phyloP scores from a whole-genome alignment of 1,140 invertebrate species.

The Heliconius hewitsoni region DNA sequence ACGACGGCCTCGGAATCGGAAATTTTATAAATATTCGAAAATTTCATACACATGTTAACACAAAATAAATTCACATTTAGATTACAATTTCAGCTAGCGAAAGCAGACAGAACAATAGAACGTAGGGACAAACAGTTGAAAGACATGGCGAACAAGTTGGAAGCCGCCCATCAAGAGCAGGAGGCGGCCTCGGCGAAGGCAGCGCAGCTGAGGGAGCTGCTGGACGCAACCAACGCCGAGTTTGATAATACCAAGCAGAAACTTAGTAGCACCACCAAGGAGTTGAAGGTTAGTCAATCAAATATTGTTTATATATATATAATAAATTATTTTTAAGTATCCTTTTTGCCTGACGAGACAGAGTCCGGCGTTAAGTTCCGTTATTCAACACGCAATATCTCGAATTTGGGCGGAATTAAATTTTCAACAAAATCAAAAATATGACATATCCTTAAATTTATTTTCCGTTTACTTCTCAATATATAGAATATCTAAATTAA shows the following conservation, averaged over 20 bases:
- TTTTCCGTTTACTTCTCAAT: too few species aligned
- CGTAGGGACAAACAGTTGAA: conserved; percentile 75
- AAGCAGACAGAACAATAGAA: conserved; percentile 63
- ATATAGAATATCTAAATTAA: too few species aligned
- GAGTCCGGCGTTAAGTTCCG: too few species aligned
- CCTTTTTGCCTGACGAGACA: too few species aligned
- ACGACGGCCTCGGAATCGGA: too few species aligned
- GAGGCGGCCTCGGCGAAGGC: conserved; percentile 63
- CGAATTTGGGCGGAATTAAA: too few species aligned
- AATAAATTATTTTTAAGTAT: too few species aligned
- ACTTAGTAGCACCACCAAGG: conserved; percentile 52
- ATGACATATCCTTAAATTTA: too few species aligned
- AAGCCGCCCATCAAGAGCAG: conserved; percentile 60
- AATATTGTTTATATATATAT: background rate
- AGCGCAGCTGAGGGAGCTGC: conserved; percentile 57
- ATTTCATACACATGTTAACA: too few species aligned
- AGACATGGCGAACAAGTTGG: conserved; percentile 50
- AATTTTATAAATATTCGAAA: too few species aligned
- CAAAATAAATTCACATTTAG: background rate
- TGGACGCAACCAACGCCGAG: conserved; percentile 53
- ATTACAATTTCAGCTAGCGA: conserved; percentile 47
- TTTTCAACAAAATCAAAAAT: too few species aligned
- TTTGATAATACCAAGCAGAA: conserved; percentile 61
- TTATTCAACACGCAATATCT: too few species aligned
- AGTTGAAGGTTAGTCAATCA: conserved; percentile 54